phyloP scores from a whole-genome alignment of 1,140 invertebrate genomes.

The Tyrophagus putrescentiae region DNA sequence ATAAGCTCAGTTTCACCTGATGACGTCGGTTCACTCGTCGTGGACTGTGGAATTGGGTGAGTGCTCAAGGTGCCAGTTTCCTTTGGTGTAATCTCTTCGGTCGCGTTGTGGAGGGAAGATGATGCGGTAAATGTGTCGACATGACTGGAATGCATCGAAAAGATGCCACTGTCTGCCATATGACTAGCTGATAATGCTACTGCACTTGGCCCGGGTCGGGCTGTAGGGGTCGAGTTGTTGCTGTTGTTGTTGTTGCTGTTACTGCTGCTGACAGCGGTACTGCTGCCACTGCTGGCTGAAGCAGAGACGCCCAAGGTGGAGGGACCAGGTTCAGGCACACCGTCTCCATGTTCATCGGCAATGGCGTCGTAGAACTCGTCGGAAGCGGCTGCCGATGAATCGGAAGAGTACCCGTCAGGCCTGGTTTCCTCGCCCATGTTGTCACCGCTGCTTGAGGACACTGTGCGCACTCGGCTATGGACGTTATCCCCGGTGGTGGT shows the following conservation, averaged over 20 bases:
- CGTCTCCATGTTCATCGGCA: neutral
- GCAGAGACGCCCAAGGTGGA: too few species aligned
- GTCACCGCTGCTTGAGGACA: too few species aligned
- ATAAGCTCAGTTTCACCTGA: neutral
- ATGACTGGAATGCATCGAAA: slow-evolving; percentile 17
- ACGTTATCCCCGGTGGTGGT: too few species aligned
- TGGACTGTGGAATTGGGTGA: neutral
- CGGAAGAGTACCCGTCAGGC: neutral
- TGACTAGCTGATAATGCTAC: neutral
- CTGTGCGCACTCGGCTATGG: too few species aligned
- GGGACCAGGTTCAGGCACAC: too few species aligned
- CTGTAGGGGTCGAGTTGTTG: neutral
- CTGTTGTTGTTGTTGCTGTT: neutral
- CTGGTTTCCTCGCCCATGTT: too few species aligned
- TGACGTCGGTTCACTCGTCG: neutral
- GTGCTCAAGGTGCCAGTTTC: neutral
- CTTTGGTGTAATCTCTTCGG: neutral
- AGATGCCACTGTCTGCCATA: slow-evolving; percentile 18
- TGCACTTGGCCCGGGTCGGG: neutral
- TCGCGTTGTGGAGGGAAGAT: neutral
- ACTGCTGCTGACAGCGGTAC: neutral
- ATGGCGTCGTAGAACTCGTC: slow-evolving; percentile 18
- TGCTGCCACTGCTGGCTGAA: too few species aligned
- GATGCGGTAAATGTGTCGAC: neutral
- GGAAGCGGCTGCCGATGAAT: neutral